Base-by-base conservation (phyloP, 2,888 invertebrate genomes). In the Apamea epomidion region DNA sequence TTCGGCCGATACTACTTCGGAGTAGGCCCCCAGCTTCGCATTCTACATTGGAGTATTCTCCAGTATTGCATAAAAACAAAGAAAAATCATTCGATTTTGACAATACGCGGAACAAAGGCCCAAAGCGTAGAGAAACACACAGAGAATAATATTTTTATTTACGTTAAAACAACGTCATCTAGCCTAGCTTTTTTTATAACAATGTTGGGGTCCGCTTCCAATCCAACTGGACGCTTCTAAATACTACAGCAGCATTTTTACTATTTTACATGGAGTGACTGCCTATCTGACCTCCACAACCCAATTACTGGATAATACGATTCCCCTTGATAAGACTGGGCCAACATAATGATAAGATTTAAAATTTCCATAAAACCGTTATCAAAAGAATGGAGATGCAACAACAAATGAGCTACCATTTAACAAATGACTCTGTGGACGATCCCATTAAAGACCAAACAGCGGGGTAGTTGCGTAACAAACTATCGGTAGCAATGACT, bases 381-480 rank as follows among this genome's bases (percentile, higher is more conserved):
- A 29, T 16, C 7, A 58, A 64, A 29, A 64, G 14, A 29, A 62
- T 6, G 29, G 62, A 62, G 16, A 62, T 60, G 14, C 16, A 32
- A 32, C 6, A 25, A 12, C 5, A 37, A 29, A 70, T 18, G 12
- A 25, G 45, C 21, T 3, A 48, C 32, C 25, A 29, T 74, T 29
- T 29, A 21, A 42, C 29, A 16, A 75, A 71, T 21, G n/a, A 54
- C 71, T 48, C 12, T 82, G 12, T 69, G 42, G 25, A 51, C 42
- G 4, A 32, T 21, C 32, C 18, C 29, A 65, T 65, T 60, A 74
- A 60, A 62, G 32, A 48, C 58, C 8, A 68, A 60, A 71, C 37
- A 60, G 6, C 32, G 32, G 32, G 32, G 32, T 32, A 32, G 32
- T 32, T 32, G 32, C 32, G 32, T 32, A 32, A 32, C 32, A 2